Evolutionary conservation across 2,113 vertebrate species (phyloP), one percentile per base, ranked within the genome.

Genomic region (Chloropsis hardwickii): DNA sequence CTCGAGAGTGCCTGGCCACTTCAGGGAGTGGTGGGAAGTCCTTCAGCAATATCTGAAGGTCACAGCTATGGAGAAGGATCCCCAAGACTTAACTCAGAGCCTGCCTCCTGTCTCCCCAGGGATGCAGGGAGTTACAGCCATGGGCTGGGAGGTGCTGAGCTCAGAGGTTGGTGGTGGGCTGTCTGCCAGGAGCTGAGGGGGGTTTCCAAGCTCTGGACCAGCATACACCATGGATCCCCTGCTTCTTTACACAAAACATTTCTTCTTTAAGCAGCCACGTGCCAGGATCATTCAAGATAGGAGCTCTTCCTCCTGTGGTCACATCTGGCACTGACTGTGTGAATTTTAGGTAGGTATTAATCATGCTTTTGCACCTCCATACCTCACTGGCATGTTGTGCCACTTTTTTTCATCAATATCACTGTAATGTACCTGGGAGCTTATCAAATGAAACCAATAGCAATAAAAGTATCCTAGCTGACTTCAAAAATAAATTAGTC

Each of bases 61-160:
- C 45, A 37, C 7, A 65, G 28, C 58, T 70, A 27, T 58, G 48
- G 47, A 74, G 58, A 57, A 73, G n/a, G 71, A n/a, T 69, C 50
- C 37, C 42, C 33, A 31, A 73, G 66, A 12, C 12, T n/a, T 47
- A 22, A 39, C 7, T 61, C 42, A 31, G 0, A 12, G 12, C 0
- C 0, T 11, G 29, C 33, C 23, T 72, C 66, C 50, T 61, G 45
- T 45, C 66, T 91, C 48, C 14, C 29, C 56, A 39, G 64, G 58
- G 67, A 69, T 2, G 0, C 2, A 12, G 56, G 51, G 53, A 56
- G 19, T 2, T 5, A 51, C 39, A 56, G 70, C 57, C 29, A 6
- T 1, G 4, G 53, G 14, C 19, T 35, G 54, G 58, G 56, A 54
- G 10, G 33, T 56, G 12, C 42, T 0, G 0, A 67, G 33, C 37